Evolutionary conservation across 2,797 vertebrate species (phyloP).

Genomic region (Spondyliosoma cantharus): DNA sequence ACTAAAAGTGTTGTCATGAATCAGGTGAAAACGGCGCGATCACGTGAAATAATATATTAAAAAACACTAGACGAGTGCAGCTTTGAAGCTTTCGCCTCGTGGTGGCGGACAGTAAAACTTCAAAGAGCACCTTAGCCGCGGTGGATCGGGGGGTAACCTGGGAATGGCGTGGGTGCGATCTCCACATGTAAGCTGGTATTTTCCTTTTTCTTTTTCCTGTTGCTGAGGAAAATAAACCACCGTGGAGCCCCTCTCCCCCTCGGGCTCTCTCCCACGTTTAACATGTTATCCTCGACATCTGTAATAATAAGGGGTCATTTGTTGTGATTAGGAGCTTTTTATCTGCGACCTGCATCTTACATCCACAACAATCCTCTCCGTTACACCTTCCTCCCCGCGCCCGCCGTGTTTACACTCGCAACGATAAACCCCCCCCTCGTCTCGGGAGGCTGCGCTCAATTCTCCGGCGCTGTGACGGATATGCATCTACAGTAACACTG

Average conservation of each 20-base stretch:
- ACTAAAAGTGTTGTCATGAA: too few species aligned
- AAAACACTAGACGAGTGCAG: neutral
- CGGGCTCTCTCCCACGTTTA: constrained; percentile 87
- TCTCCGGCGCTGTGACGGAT: constrained; percentile 35
- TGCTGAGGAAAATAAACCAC: constrained; percentile 82
- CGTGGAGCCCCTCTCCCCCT: constrained; percentile 72
- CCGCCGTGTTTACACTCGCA: constrained; percentile 60
- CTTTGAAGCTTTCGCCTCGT: constrained; percentile 23
- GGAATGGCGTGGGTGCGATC: constrained; percentile 79
- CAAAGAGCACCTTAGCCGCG: constrained; percentile 57
- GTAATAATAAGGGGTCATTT: constrained; percentile 91
- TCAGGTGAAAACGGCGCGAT: too few species aligned
- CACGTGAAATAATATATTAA: too few species aligned
- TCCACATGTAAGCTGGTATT: constrained; percentile 70
- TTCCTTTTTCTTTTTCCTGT: constrained; percentile 79
- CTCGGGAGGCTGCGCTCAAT: constrained; percentile 37
- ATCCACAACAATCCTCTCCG: constrained; percentile 82
- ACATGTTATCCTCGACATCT: constrained; percentile 88
- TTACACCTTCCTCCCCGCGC: constrained; percentile 79
- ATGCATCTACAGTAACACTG: constrained; percentile 33
- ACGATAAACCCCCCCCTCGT: constrained; percentile 39
- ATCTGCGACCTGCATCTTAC: constrained; percentile 90
- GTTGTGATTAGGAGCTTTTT: constrained; percentile 88
- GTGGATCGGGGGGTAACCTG: constrained; percentile 67
- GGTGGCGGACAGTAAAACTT: constrained; percentile 45